Evolutionary conservation across 2,888 invertebrate species (phyloP), one percentile per base, ranked within the genome.

Genomic region (Lithosia quadra): DNA sequence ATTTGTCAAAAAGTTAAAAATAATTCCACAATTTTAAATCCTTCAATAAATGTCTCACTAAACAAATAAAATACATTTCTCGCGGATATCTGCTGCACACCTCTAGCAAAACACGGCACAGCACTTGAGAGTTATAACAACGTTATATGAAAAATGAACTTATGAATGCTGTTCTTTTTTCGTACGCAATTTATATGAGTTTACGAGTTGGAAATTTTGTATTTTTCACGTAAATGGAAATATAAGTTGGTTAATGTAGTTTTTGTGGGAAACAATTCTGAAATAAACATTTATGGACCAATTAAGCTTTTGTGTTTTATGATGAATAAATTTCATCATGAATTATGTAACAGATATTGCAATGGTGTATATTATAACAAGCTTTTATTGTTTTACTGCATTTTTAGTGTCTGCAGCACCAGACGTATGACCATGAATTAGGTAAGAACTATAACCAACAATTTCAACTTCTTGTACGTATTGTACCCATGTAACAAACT

Each of bases 51-150:
- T 28, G 28, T 28, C 28, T 28, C 28, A 43, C 1, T 18, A 49
- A n/a, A 60, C 22, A 24, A 24, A 24, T 49, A 3, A 39, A 65
- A 49, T 33, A 49, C 22, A 21, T 18, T 53, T 18, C 4, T 33
- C n/a, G 49, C 67, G 67, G 67, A 75, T 75, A 73, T 33, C 0
- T 11, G 24, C 63, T 65, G 70, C 68, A 69, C 81, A 71, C 71
- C 81, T 28, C 79, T 81, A 81, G 65, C 49, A n/a, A 63, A 75
- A 77, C 73, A 73, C 68, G 69, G 75, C 72, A 64, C 73, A 77
- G 69, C 75, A 79, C 80, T 80, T 77, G 74, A 77, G 73, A 80
- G 79, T 80, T 81, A 75, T 81, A 81, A 81, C 79, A 80, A 72
- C 67, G 77, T 81, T 79, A 79, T 81, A 80, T 80, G 79, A 77